Evolutionary conservation across 2,888 invertebrate species (phyloP).

Genomic region (Drosophila borborema): DNA sequence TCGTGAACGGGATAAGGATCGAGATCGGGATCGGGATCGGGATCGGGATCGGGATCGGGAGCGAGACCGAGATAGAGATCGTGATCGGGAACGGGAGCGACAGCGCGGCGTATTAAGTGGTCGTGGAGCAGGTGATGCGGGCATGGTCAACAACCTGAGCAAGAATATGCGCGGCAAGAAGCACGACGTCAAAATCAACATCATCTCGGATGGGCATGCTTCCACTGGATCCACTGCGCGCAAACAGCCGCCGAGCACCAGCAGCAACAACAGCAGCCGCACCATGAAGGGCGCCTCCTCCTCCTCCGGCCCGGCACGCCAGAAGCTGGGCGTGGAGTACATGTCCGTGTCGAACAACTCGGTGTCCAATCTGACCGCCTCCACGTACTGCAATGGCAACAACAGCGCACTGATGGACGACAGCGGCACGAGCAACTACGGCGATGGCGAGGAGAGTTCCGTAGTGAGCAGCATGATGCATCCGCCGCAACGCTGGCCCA

Average conservation of each 20-base stretch:
- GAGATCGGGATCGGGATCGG: constrained; percentile 37
- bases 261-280: constrained; percentile 47
- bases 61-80: constrained; percentile 38
- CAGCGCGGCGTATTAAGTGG: constrained; percentile 36
- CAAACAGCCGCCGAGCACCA: constrained; percentile 41
- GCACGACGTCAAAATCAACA: constrained; percentile 82
- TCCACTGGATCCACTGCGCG: constrained; percentile 27
- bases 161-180: constrained; percentile 75
- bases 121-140: constrained; percentile 68
- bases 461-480: constrained; percentile 84
- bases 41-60: constrained; percentile 31
- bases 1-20: constrained; percentile 19
- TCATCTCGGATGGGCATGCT: constrained; percentile 80
- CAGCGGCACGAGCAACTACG: constrained; percentile 82
- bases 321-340: constrained; percentile 73
- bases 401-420: constrained; percentile 67
- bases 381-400: constrained; percentile 82
- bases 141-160: constrained; percentile 70
- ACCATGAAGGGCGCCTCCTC: constrained; percentile 13
- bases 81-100: constrained; percentile 35
- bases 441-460: constrained; percentile 84
- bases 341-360: constrained; percentile 79
- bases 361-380: constrained; percentile 84
- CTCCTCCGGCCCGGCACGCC: constrained; percentile 19
- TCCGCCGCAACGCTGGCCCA: constrained; percentile 64